Evolutionary conservation across 2,888 invertebrate species (phyloP).

Genomic region (Euzophera pinguis): DNA sequence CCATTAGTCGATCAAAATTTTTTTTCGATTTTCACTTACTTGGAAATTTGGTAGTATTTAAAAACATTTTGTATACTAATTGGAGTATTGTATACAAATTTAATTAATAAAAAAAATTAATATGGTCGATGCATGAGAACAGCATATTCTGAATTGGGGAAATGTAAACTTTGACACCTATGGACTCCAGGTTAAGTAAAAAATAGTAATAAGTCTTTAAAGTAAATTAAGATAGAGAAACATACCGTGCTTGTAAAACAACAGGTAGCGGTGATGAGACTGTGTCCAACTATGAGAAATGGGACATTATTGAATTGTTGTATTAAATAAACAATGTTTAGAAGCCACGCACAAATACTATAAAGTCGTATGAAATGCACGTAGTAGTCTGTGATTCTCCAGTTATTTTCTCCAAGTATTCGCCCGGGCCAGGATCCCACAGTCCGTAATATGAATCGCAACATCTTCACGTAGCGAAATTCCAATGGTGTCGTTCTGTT

Average conservation of each 20-base stretch:
- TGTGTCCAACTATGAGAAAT: neutral
- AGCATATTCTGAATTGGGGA: too few relatives aligned
- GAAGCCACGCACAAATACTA: neutral
- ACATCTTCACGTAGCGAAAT: neutral
- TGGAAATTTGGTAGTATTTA: too few relatives aligned
- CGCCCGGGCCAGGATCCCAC: neutral
- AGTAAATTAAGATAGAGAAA: too few relatives aligned
- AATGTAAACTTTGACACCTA: too few relatives aligned
- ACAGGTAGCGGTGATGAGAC: neutral
- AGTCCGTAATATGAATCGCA: neutral
- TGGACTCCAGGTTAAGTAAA: too few relatives aligned
- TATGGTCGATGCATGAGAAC: too few relatives aligned
- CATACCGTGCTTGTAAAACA: neutral
- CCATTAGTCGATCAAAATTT: too few relatives aligned
- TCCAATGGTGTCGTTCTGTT: neutral
- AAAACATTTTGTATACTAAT: too few relatives aligned
- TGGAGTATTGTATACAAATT: too few relatives aligned
- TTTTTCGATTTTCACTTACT: too few relatives aligned
- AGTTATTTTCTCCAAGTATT: neutral
- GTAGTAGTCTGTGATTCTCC: neutral
- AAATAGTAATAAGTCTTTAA: too few relatives aligned
- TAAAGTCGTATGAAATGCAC: neutral
- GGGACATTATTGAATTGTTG: neutral
- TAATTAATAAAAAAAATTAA: too few relatives aligned
- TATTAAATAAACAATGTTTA: neutral